Percentiles rank a stretch among this genome's conserved stretches.
Conservation (phyloP, 2,888 invertebrate genomes). For the Hoplodrina ambigua region DNA sequence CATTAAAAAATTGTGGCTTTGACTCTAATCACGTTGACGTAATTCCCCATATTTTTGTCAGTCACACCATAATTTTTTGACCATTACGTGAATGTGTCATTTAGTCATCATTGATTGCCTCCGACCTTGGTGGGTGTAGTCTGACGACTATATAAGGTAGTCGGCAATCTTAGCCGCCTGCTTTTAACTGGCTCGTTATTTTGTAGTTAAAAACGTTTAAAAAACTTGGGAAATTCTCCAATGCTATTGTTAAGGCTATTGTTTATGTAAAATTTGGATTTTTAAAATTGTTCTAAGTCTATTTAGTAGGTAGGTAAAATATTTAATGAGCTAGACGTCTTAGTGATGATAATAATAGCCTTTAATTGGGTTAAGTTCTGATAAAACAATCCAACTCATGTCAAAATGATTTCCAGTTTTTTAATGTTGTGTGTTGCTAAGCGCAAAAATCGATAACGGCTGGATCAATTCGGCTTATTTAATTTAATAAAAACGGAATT, state of each 20-base stretch:
- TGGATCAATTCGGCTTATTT: no score
- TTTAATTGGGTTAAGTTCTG: no score
- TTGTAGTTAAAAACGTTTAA: conserved; percentile 11
- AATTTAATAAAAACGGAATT: no score
- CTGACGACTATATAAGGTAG: conserved; percentile 25
- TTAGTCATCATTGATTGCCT: conserved; percentile 26
- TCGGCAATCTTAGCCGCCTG: background rate
- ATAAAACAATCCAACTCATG: no score
- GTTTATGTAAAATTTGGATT: conserved; percentile 18
- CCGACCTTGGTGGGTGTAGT: conserved; percentile 24
- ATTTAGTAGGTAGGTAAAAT: background rate
- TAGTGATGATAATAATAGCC: no score
- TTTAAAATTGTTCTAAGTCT: background rate
- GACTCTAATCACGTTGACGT: background rate
- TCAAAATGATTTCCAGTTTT: no score
- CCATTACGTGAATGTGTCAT: conserved; percentile 31
- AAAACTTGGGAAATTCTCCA: conserved; percentile 32
- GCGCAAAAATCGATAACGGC: no score
- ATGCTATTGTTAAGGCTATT: conserved; percentile 24
- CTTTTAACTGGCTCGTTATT: conserved; percentile 24
- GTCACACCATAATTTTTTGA: conserved; percentile 15
- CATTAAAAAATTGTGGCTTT: no score
- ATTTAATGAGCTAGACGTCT: no score
- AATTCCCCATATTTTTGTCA: conserved; percentile 8
- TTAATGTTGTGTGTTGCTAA: no score